These are phyloP conservation scores for Oreamnos americanus DNA, from an alignment of 2,113 vertebrate genomes.

Conservation along the genomic window DNA sequence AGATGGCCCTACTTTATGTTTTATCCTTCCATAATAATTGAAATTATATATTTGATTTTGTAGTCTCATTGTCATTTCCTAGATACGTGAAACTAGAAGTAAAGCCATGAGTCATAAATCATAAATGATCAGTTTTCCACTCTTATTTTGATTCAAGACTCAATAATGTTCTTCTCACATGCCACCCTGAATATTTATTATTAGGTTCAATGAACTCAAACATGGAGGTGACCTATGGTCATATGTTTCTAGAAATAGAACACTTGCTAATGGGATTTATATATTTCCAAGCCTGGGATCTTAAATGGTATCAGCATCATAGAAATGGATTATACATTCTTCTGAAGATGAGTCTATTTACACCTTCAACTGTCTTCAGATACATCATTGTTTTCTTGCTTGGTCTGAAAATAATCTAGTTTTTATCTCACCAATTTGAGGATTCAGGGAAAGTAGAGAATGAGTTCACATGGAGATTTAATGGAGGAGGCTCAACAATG, in stretches of 20 bases:
- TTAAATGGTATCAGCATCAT: not conserved
- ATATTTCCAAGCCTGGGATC: not conserved
- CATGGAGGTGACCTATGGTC: not conserved
- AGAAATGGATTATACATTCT: not conserved
- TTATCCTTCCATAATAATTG: not conserved
- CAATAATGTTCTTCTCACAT: not conserved
- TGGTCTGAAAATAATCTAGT: not conserved
- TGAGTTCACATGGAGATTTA: not conserved
- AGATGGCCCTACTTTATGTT: not conserved
- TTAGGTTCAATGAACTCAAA: not conserved
- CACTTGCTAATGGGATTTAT: not conserved
- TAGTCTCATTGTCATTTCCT: not conserved
- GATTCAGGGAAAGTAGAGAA: not conserved
- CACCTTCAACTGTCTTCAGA: not conserved
- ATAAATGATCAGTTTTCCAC: not conserved
- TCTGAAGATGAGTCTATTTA: not conserved
- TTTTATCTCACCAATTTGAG: not conserved
- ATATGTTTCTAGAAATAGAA: not conserved
- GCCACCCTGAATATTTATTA: not conserved
- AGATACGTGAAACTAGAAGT: not conserved
- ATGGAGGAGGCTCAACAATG: not conserved
- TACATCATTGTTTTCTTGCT: not conserved
- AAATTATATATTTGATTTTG: constrained; percentile 9
- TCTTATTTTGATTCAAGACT: constrained; percentile 18
- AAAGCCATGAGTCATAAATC: not conserved